Evolutionary conservation across 2,888 invertebrate species (phyloP), one percentile per base, ranked within the genome.

Genomic region (Amiota minor): DNA sequence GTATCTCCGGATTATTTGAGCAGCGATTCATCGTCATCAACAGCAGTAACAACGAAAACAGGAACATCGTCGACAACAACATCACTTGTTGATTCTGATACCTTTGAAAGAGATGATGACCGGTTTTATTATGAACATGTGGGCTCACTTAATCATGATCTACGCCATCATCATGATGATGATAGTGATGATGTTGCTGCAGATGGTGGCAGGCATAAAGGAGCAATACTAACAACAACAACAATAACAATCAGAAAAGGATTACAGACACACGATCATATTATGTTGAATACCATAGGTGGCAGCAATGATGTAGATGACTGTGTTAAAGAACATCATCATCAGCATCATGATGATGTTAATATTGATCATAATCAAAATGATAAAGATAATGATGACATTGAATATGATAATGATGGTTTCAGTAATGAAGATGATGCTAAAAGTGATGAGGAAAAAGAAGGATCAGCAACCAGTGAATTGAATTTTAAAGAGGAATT

Each of bases 91-190:
- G 59, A 35, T 45, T 11, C 62, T 35, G 62, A 53, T 18, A 46
- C 67, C 12, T 62, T 62, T 69, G 73, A 20, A 4, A 20, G 45
- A 11, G 45, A 62, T 62, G 62, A 78, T 79, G 87, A 87, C 87
- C 87, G 86, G 87, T 86, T 87, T 86, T 80, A 81, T 79, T 83
- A 83, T 84, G 85, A 85, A 76, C 80, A 77, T 72, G 76, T 82
- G 72, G 74, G 59, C 69, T 69, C 70, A n/a, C 12, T 16, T 35
- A 35, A 35, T 35, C 35, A 35, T 35, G 23, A 23, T 23, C 23
- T 2, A 23, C 23, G 23, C 23, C 35, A 35, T 35, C 55, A 16
- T 23, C 35, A 16, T n/a, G 61, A 18, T 18, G 50, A 12, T 9
- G 56, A 72, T 45, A n/a, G 16, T 46, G 49, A 70, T 14, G 49